Evolutionary conservation across 2,888 invertebrate species (phyloP), one percentile per base, ranked within the genome.

Genomic region (Melinaea marsaeus): DNA sequence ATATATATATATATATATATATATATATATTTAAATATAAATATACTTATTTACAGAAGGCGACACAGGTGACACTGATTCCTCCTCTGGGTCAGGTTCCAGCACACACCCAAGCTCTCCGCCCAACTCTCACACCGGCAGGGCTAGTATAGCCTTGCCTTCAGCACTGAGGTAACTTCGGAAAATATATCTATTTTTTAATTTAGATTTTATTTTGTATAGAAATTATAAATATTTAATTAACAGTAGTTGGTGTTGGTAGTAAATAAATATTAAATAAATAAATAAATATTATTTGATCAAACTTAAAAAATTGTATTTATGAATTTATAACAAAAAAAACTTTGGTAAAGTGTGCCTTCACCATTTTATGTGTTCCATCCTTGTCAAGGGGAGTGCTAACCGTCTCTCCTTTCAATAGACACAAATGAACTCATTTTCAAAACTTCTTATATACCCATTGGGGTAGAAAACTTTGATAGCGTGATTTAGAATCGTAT

Each of bases 11-110:
- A 46, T 46, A n/a, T 46, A 46, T 13, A 46, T n/a, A 3, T n/a
- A n/a, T n/a, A n/a, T n/a, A n/a, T n/a, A n/a, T n/a, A n/a, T n/a
- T n/a, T n/a, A n/a, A n/a, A n/a, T n/a, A n/a, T n/a, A n/a, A n/a
- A n/a, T n/a, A n/a, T n/a, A n/a, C 47, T 45, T 48, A 22, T 35
- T 60, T 57, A 33, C 73, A 78, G 86, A 83, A 60, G 82, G 79
- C 32, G 85, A 85, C 71, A 85, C 88, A 51, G 87, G 80, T 45
- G 92, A 92, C 74, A 89, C 91, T 60, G 92, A 92, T 71, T 91
- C 92, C 3, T 91, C 89, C 4, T 86, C 87, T 33, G 90, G 84
- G 63, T 86, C 86, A 4, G 79, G 81, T 5, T 80, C 82, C 2
- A 88, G 88, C 70, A 77, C 77, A 74, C 86, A 73, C 79, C 81